Percentiles rank a stretch among this genome's conserved stretches.
Conservation (phyloP, 1,140 invertebrate species). For the Panagrolaimus sp. region DNA sequence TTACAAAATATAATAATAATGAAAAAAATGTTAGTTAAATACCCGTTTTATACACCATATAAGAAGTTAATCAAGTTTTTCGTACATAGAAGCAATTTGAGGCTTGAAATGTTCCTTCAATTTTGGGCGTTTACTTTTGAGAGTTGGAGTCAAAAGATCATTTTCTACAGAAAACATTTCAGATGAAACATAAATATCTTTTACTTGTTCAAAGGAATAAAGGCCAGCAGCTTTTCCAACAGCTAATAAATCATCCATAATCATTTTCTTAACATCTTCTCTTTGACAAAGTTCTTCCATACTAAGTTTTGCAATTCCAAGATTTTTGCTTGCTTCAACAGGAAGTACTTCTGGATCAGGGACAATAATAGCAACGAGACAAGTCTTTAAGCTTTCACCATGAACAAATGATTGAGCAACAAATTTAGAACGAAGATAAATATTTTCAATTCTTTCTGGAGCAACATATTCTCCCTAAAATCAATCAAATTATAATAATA, state of each 20-base stretch:
- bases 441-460: slow-evolving; percentile 96
- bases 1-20: no score
- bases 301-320: slow-evolving; percentile 10
- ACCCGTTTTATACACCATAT: slow-evolving; percentile 3
- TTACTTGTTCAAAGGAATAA: slow-evolving; percentile 57
- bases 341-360: slow-evolving; percentile 34
- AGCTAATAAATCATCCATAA: slow-evolving; percentile 40
- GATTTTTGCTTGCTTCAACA: slow-evolving; percentile 7
- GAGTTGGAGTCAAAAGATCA: slow-evolving; percentile 86
- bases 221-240: slow-evolving; percentile 50
- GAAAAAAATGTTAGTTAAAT: no score
- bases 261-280: slow-evolving; percentile 27
- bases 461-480: slow-evolving; percentile 86
- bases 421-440: slow-evolving; percentile 82
- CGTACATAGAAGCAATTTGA: slow-evolving; percentile 42
- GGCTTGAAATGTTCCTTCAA: slow-evolving; percentile 48
- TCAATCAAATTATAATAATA: not conserved
- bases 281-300: slow-evolving; percentile 16
- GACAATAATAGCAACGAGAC: slow-evolving; percentile 43
- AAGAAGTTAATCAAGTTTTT: slow-evolving; percentile 9
- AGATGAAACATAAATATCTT: slow-evolving; percentile 72
- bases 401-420: slow-evolving; percentile 95
- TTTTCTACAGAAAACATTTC: slow-evolving; percentile 87
- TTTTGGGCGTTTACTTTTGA: slow-evolving; percentile 73
- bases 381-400: slow-evolving; percentile 82